Evolutionary conservation across 2,888 invertebrate genomes (phyloP).

Genomic region (Epinotia nisella): DNA sequence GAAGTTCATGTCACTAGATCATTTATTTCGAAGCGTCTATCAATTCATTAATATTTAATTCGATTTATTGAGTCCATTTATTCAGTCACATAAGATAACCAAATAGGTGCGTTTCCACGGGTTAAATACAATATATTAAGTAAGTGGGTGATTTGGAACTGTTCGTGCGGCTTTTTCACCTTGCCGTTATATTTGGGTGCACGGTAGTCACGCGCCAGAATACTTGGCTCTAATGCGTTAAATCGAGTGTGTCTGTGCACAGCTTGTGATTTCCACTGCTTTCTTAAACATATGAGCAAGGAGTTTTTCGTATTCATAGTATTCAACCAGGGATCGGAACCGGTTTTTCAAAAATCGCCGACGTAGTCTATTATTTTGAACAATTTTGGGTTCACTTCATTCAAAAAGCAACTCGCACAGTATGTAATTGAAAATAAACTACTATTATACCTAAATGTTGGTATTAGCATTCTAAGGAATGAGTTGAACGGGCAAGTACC

Average conservation of each 20-base stretch:
- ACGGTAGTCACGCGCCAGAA: conserved; percentile 47
- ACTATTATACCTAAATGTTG: too few species aligned
- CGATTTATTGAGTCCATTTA: conserved; percentile 6
- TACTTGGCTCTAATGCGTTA: conserved; percentile 49
- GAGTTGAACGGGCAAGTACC: too few species aligned
- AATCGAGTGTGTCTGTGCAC: conserved; percentile 44
- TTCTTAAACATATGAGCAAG: conserved; percentile 36
- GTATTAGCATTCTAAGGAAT: too few species aligned
- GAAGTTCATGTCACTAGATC: background rate
- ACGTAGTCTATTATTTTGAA: too few species aligned
- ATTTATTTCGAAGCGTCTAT: background rate
- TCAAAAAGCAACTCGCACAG: too few species aligned
- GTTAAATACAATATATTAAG: conserved; percentile 36
- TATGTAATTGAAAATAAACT: too few species aligned
- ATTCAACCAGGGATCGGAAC: too few species aligned
- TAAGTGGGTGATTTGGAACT: conserved; percentile 36
- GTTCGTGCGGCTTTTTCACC: conserved; percentile 35
- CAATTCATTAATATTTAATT: conserved; percentile 18
- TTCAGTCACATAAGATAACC: too few species aligned
- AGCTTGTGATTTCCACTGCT: conserved; percentile 39
- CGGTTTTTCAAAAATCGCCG: too few species aligned
- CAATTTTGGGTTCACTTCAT: too few species aligned
- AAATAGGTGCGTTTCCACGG: conserved; percentile 31
- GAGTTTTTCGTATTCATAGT: too few species aligned
- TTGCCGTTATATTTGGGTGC: conserved; percentile 12